Percentiles rank a stretch among this genome's conserved stretches.
Conservation (phyloP, 2,113 vertebrate species). For the Neomonachus schauinslandi region DNA sequence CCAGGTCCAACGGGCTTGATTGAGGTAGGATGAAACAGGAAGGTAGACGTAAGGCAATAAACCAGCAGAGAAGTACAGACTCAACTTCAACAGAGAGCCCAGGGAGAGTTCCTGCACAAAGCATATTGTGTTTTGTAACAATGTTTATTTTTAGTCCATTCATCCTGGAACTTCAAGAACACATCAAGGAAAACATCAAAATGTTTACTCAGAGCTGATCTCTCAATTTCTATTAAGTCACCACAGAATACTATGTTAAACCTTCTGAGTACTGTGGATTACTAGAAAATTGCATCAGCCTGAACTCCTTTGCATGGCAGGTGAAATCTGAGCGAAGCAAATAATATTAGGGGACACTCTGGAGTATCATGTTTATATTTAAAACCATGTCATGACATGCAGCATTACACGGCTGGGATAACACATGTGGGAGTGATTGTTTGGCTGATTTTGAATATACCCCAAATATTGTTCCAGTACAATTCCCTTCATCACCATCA, state of each 20-base stretch:
- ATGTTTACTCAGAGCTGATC: slow-evolving; percentile 86
- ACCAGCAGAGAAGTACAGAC: slow-evolving; percentile 90
- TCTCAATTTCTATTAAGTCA: slow-evolving; percentile 87
- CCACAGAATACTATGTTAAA: slow-evolving; percentile 85
- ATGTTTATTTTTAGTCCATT: slow-evolving; percentile 81
- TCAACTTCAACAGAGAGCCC: slow-evolving; percentile 85
- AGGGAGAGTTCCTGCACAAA: slow-evolving; percentile 92
- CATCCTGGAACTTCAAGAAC: slow-evolving; percentile 83
- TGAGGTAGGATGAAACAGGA: slow-evolving; percentile 93
- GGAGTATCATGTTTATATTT: slow-evolving; percentile 84
- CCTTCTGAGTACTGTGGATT: slow-evolving; percentile 85
- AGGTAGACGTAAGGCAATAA: slow-evolving; percentile 96
- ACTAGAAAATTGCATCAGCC: slow-evolving; percentile 86
- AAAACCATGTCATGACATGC: slow-evolving; percentile 85
- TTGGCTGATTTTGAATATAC: slow-evolving; percentile 80
- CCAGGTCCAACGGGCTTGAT: slow-evolving; percentile 96
- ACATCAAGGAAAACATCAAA: slow-evolving; percentile 85
- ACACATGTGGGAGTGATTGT: slow-evolving; percentile 82
- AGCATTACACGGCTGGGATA: slow-evolving; percentile 83
- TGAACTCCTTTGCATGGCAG: slow-evolving; percentile 86
- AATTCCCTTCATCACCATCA: slow-evolving; percentile 66
- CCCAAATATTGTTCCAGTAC: slow-evolving; percentile 52
- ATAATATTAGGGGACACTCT: slow-evolving; percentile 84
- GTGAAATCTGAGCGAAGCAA: slow-evolving; percentile 87
- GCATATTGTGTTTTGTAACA: slow-evolving; percentile 71